Evolutionary conservation across 2,888 invertebrate genomes (phyloP), one percentile per base, ranked within the genome.

Genomic region (Latrodectus elegans): DNA sequence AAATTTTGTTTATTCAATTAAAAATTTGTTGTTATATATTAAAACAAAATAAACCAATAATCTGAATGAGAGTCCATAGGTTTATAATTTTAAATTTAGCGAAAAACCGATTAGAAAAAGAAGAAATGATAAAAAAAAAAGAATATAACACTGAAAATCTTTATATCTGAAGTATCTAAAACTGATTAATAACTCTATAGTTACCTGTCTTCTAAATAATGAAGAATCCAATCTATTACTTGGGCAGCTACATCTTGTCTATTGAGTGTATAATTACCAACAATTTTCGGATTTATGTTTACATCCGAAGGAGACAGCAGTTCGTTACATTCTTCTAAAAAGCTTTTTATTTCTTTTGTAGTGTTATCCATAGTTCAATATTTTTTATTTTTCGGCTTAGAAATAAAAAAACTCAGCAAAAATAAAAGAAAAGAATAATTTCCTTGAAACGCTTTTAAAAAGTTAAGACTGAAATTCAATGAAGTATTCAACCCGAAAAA

Each of bases 121-220:
- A 1, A 22, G 22, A 22, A 22, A 22, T 22, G 22, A 14, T 55
- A 55, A 55, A 11, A 55, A 55, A 55, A 4, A 14, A 55, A 55
- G 55, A 14, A 55, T 55, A 15, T 14, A 55, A 55, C 15, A 55
- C 12, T 55, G 55, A 15, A 3, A 55, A 55, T 14, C 11, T 55
- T 15, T 55, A 4, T 55, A 55, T 55, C 55, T 22, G 22, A 22
- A 22, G 22, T 22, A 1, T 22, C 22, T 22, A 22, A 22, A 22
- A 22, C 22, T 22, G 22, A 22, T 22, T 22, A 22, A 22, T 14
- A 55, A 55, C 11, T 11, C 55, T 55, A 55, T 55, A 14, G 95
- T 95, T 93, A 96, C 96, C 95, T 95, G 92, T 95, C 95, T 90
- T 94, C 94, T 91, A 96, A 93, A 93, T 96, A 96, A 92, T 95